These are phyloP conservation scores for Phalera bucephala DNA, from an alignment of 2,888 invertebrate species.

Conservation along the genomic window DNA sequence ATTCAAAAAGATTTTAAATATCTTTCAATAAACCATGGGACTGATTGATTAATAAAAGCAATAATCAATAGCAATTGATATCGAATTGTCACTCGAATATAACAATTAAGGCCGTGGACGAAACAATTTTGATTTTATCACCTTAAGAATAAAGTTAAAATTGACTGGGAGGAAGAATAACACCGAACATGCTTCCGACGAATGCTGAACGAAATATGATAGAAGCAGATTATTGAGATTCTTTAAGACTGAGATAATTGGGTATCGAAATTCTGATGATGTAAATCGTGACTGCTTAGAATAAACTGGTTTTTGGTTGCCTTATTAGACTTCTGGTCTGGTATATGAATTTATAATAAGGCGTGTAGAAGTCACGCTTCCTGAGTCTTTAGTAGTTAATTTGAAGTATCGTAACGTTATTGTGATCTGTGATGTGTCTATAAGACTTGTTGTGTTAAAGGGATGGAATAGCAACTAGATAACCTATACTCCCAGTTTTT, in stretches of 20 bases:
- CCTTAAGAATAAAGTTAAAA: slow-evolving; percentile 16
- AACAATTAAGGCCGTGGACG: slow-evolving; percentile 15
- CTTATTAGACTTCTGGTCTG: too few species aligned
- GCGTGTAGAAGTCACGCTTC: too few species aligned
- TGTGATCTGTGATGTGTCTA: too few species aligned
- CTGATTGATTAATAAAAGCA: slow-evolving; percentile 42
- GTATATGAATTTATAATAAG: too few species aligned
- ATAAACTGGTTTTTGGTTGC: background rate
- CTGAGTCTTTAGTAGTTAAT: too few species aligned
- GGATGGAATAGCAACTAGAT: too few species aligned
- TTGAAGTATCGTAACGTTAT: too few species aligned
- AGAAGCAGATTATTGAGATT: background rate
- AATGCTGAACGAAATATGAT: slow-evolving; percentile 3
- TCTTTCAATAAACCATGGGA: slow-evolving; percentile 22
- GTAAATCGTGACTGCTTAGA: background rate
- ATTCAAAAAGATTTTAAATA: slow-evolving; percentile 13
- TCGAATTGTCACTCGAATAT: slow-evolving; percentile 25
- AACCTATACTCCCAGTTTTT: too few species aligned
- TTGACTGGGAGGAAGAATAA: slow-evolving; percentile 3
- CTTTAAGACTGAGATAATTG: background rate
- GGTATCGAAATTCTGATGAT: background rate
- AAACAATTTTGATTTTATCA: slow-evolving; percentile 12
- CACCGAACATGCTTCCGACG: slow-evolving; percentile 10
- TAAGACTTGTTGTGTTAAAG: too few species aligned
- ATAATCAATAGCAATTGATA: slow-evolving; percentile 41